Evolutionary conservation across 2,888 invertebrate species (phyloP).

Genomic region (Lobophora halterata): DNA sequence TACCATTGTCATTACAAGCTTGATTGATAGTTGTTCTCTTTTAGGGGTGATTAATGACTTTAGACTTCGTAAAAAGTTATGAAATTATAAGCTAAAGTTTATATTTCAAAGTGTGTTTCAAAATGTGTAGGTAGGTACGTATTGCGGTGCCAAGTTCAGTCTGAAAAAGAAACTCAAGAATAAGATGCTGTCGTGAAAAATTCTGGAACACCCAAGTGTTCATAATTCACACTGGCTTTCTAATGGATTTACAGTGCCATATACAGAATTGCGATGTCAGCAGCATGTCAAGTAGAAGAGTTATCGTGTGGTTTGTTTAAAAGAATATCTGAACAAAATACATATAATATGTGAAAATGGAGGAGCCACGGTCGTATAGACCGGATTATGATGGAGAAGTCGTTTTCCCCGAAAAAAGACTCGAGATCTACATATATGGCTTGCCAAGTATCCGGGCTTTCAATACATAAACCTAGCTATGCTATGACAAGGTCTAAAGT

Average conservation of each 20-base stretch:
- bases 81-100: too few relatives aligned
- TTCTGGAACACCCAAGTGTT: constrained; percentile 36
- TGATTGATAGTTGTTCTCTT: constrained; percentile 36
- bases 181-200: constrained; percentile 35
- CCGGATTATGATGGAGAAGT: too few relatives aligned
- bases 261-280: constrained; percentile 22
- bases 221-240: constrained; percentile 44
- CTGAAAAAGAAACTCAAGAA: neutral
- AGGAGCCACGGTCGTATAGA: too few relatives aligned
- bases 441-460: too few relatives aligned
- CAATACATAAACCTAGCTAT: too few relatives aligned
- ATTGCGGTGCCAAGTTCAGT: too few relatives aligned
- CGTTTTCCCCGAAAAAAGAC: too few relatives aligned
- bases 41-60: constrained; percentile 15
- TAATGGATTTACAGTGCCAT: constrained; percentile 37
- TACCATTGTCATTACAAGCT: constrained; percentile 24
- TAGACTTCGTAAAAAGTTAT: constrained; percentile 14
- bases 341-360: too few relatives aligned
- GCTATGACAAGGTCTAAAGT: too few relatives aligned
- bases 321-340: constrained; percentile 22
- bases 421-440: too few relatives aligned
- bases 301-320: constrained; percentile 3
- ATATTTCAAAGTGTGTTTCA: too few relatives aligned
- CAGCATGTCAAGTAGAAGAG: constrained; percentile 7
- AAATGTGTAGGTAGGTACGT: too few relatives aligned